Conservation (phyloP, 2,888 invertebrate species). For the Andrena hattorfiana region DNA sequence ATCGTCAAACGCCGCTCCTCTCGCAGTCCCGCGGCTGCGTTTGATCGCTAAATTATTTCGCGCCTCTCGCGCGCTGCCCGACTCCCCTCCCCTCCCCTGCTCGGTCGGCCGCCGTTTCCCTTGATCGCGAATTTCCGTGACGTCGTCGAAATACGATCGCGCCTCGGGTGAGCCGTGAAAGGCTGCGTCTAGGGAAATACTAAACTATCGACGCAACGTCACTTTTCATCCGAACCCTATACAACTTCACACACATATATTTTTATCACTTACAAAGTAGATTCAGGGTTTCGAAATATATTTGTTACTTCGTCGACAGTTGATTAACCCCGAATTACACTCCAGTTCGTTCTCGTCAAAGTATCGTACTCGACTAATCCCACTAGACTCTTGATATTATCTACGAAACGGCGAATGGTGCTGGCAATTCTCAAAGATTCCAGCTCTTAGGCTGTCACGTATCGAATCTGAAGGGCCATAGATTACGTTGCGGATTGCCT, state of each 20-base stretch:
- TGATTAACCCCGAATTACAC: too few species aligned
- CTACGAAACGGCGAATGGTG: too few species aligned
- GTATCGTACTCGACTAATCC: too few species aligned
- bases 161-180: neutral
- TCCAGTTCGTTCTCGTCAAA: too few species aligned
- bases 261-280: too few species aligned
- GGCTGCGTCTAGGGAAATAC: neutral
- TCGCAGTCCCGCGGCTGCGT: conserved; percentile 43
- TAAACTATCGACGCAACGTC: neutral
- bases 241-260: too few species aligned
- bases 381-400: too few species aligned
- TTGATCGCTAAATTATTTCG: conserved; percentile 57
- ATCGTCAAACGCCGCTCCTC: conserved; percentile 55
- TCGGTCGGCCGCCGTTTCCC: neutral
- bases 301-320: too few species aligned
- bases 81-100: neutral
- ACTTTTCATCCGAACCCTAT: neutral
- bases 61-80: conserved; percentile 7
- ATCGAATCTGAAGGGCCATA: neutral
- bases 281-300: too few species aligned
- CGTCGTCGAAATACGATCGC: conserved; percentile 4
- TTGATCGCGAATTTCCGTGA: neutral
- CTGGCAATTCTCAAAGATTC: too few species aligned
- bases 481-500: conserved; percentile 14
- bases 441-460: too few species aligned